Evolutionary conservation across 2,797 vertebrate species (phyloP).

Genomic region (Poliocrania exsul): DNA sequence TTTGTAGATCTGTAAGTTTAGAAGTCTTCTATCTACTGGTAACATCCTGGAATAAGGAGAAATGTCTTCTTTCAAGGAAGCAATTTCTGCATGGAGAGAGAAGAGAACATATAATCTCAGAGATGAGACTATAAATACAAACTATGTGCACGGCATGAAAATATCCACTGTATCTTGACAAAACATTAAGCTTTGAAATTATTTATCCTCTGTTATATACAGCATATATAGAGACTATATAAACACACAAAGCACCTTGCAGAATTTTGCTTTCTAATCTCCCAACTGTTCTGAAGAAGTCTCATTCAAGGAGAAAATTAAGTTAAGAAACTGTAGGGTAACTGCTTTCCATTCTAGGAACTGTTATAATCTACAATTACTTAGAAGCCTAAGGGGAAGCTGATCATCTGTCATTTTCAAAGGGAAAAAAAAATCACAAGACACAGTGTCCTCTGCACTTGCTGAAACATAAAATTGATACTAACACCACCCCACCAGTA

Average conservation of each 20-base stretch:
- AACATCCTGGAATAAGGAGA: conserved; percentile 41
- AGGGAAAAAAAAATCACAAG: background rate
- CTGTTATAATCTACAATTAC: background rate
- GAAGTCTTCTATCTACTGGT: conserved; percentile 78
- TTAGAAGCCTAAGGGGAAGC: background rate
- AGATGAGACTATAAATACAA: background rate
- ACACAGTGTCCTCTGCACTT: background rate
- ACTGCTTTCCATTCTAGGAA: conserved; percentile 3
- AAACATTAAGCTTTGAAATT: background rate
- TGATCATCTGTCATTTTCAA: background rate
- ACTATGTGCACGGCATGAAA: background rate
- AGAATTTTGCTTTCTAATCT: background rate
- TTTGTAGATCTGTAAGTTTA: conserved; percentile 88
- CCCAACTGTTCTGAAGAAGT: background rate
- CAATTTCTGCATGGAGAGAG: background rate
- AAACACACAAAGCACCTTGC: background rate
- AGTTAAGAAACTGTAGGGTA: background rate
- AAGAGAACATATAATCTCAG: background rate
- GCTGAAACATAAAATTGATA: background rate
- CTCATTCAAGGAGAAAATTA: conserved; percentile 8
- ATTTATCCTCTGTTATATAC: background rate
- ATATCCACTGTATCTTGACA: background rate
- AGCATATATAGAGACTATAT: background rate
- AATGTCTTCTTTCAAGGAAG: background rate
- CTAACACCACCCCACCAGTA: background rate